Conservation (phyloP, 1,140 invertebrate genomes). For the Dendrolimus kikuchii region DNA sequence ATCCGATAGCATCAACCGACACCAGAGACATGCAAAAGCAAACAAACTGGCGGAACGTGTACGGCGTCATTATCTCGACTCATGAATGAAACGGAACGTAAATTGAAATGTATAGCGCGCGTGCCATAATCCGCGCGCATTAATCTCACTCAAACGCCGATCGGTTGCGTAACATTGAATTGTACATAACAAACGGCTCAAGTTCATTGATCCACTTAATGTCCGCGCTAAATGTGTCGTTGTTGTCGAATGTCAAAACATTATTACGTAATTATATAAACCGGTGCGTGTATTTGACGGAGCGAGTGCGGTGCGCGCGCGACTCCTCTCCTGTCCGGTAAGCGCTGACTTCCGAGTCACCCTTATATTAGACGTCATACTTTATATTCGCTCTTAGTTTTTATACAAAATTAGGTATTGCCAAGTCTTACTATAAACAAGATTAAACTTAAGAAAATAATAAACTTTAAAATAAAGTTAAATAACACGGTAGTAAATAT, state of each 20-base stretch:
- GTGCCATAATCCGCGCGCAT: slow-evolving; percentile 69
- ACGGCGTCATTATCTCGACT: slow-evolving; percentile 62
- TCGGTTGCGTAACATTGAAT: slow-evolving; percentile 55
- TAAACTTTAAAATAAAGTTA: too few relatives aligned
- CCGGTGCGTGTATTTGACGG: slow-evolving; percentile 27
- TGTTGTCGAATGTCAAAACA: slow-evolving; percentile 67
- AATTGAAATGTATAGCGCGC: slow-evolving; percentile 65
- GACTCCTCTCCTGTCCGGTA: slow-evolving; percentile 17
- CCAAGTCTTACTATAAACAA: too few relatives aligned
- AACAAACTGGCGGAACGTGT: slow-evolving; percentile 56
- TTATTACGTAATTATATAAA: slow-evolving; percentile 61
- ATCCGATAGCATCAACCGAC: slow-evolving; percentile 9
- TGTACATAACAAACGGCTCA: slow-evolving; percentile 51
- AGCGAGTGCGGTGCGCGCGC: slow-evolving; percentile 13
- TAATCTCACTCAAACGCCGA: slow-evolving; percentile 68
- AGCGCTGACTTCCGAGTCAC: slow-evolving; percentile 36
- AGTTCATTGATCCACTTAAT: slow-evolving; percentile 71
- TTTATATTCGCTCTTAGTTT: too few relatives aligned
- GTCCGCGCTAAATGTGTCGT: slow-evolving; percentile 66
- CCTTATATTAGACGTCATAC: too few relatives aligned
- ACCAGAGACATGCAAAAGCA: slow-evolving; percentile 41
- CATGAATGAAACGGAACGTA: slow-evolving; percentile 70
- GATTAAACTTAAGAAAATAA: too few relatives aligned
- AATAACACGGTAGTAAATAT: too few relatives aligned
- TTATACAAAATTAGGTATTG: too few relatives aligned